Percentiles rank a stretch among this genome's conserved stretches.
Evolutionary conservation across 1,140 invertebrate species (phyloP).

Genomic region (Theocolax elegans): DNA sequence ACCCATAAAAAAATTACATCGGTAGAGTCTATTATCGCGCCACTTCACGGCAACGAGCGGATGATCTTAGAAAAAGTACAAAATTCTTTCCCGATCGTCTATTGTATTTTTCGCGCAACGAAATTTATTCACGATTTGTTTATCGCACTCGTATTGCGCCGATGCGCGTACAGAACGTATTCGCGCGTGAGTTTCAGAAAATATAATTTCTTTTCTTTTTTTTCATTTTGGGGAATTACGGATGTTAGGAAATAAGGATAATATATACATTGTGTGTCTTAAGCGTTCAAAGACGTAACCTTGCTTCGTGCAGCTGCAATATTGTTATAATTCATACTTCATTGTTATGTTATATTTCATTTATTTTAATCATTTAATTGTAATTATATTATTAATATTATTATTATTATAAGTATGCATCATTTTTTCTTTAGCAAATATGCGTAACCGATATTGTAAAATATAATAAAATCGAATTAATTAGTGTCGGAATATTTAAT

Average conservation of each 20-base stretch:
- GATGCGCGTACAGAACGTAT: slow-evolving; percentile 27
- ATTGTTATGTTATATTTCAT: too few relatives aligned
- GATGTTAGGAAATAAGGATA: slow-evolving; percentile 3
- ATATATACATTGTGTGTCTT: slow-evolving; percentile 15
- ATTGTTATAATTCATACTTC: slow-evolving; percentile 20
- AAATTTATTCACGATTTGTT: slow-evolving; percentile 38
- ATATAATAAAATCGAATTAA: slow-evolving; percentile 28
- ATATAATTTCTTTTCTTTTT: too few relatives aligned
- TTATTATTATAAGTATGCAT: neutral
- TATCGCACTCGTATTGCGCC: neutral
- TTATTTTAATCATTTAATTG: slow-evolving; percentile 11
- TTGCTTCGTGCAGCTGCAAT: slow-evolving; percentile 5
- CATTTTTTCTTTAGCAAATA: slow-evolving; percentile 17
- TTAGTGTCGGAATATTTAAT: slow-evolving; percentile 9
- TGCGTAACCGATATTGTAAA: slow-evolving; percentile 16
- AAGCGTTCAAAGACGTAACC: slow-evolving; percentile 7
- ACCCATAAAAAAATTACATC: slow-evolving; percentile 16
- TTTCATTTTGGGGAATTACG: slow-evolving; percentile 1
- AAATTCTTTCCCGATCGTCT: slow-evolving; percentile 51
- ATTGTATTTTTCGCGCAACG: slow-evolving; percentile 40
- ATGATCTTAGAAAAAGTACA: slow-evolving; percentile 59
- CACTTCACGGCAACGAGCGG: slow-evolving; percentile 42
- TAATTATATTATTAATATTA: neutral
- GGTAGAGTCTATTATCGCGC: slow-evolving; percentile 31
- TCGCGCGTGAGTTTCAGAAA: slow-evolving; percentile 13